A percentile compares a stretch with the other conserved stretches of the same genome.
Conservation (phyloP, 2,888 invertebrate species). For the Epistrophe eligans region DNA sequence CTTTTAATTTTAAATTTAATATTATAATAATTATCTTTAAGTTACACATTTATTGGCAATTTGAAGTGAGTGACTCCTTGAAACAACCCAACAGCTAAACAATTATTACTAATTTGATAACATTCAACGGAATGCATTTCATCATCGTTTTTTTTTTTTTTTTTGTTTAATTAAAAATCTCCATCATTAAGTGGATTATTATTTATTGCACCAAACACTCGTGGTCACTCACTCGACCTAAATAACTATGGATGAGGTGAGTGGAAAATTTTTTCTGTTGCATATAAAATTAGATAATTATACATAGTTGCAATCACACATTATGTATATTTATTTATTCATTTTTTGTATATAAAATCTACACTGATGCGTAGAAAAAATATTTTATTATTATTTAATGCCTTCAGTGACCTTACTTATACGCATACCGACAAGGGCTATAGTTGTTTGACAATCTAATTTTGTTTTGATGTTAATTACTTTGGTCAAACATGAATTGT, state of each 20-base stretch:
- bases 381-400: too few relatives aligned
- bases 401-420: too few relatives aligned
- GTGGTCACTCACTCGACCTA: slow-evolving; percentile 61
- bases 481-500: too few relatives aligned
- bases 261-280: slow-evolving; percentile 44
- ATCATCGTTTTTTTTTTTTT: slow-evolving; percentile 19
- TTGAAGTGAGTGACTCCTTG: slow-evolving; percentile 48
- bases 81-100: not conserved
- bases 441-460: too few relatives aligned
- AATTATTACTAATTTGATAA: not conserved
- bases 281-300: slow-evolving; percentile 40
- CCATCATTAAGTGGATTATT: slow-evolving; percentile 40
- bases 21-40: not conserved
- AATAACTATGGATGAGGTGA: slow-evolving; percentile 71
- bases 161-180: slow-evolving; percentile 42
- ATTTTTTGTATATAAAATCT: too few relatives aligned
- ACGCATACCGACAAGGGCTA: too few relatives aligned
- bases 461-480: too few relatives aligned
- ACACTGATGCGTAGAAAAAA: not conserved
- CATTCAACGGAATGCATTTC: slow-evolving; percentile 31
- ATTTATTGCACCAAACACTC: slow-evolving; percentile 46
- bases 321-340: not conserved
- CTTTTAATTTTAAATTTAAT: too few relatives aligned
- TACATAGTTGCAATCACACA: not conserved
- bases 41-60: slow-evolving; percentile 7